These are phyloP conservation scores for Cinclus cinclus DNA, from an alignment of 2,113 vertebrate species.

Conservation along the genomic window DNA sequence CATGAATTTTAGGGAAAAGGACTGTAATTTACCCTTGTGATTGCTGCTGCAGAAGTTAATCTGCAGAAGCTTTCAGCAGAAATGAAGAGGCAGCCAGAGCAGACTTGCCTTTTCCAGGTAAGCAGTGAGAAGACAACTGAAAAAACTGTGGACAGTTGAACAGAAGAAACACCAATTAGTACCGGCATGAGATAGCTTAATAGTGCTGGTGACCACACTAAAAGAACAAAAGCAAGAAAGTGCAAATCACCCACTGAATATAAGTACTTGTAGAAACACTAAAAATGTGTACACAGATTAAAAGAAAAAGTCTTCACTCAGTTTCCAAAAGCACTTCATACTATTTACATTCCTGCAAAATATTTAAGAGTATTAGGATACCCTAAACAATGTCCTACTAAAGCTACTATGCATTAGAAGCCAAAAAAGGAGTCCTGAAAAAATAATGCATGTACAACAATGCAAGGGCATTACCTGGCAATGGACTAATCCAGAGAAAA, in stretches of 20 bases:
- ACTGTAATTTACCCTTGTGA: neutral
- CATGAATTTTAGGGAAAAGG: neutral
- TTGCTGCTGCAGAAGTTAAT: neutral
- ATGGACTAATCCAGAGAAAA: neutral
- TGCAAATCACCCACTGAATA: rapidly evolving
- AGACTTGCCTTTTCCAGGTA: neutral
- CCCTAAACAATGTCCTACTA: neutral
- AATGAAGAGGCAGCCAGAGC: neutral
- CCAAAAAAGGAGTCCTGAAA: neutral
- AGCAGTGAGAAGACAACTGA: neutral
- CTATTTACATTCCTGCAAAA: neutral
- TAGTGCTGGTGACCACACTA: neutral
- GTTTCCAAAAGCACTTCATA: too few relatives aligned
- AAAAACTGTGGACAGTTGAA: neutral
- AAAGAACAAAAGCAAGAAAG: neutral
- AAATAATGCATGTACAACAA: neutral
- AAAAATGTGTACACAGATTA: neutral
- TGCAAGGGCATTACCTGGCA: neutral
- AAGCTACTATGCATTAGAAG: neutral
- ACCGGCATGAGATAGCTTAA: neutral
- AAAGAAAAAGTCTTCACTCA: neutral
- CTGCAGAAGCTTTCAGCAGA: neutral
- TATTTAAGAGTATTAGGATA: neutral
- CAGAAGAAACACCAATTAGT: neutral
- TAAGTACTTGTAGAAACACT: neutral